phyloP scores from a whole-genome alignment of 2,797 vertebrate species.

The Botia almorhae region DNA sequence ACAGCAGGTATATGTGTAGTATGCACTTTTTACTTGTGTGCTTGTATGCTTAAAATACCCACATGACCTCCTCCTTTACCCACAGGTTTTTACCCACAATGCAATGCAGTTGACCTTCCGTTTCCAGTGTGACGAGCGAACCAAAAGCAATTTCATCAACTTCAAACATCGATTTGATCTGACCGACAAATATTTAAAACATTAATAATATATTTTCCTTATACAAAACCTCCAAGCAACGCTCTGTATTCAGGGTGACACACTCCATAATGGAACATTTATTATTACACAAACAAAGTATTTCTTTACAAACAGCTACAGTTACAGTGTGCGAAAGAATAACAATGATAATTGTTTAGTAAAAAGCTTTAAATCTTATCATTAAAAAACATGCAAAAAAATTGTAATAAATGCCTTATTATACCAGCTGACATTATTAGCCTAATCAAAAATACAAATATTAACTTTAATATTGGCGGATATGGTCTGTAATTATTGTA shows the following conservation, averaged over 20 bases:
- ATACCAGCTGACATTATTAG: background rate
- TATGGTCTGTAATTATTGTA: background rate
- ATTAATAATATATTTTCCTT: background rate
- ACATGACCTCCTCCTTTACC: slow-evolving; percentile 1
- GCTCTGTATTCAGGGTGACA: too few relatives aligned
- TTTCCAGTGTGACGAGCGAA: background rate
- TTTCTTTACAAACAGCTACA: too few relatives aligned
- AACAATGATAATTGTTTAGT: too few relatives aligned
- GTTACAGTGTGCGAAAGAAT: too few relatives aligned
- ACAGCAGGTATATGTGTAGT: background rate
- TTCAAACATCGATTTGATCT: background rate
- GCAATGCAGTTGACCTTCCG: slow-evolving; percentile 4
- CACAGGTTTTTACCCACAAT: background rate
- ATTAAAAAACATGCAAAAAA: too few relatives aligned
- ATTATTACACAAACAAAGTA: too few relatives aligned
- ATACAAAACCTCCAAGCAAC: too few relatives aligned
- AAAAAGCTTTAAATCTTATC: too few relatives aligned
- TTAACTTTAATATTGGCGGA: background rate
- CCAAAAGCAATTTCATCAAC: background rate
- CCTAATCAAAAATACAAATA: background rate
- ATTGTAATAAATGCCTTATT: too few relatives aligned
- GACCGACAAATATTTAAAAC: background rate
- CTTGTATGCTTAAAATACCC: background rate
- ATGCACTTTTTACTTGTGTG: background rate
- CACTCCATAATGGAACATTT: too few relatives aligned